Conservation (phyloP, 2,797 vertebrate genomes). For the Siniperca scherzeri region DNA sequence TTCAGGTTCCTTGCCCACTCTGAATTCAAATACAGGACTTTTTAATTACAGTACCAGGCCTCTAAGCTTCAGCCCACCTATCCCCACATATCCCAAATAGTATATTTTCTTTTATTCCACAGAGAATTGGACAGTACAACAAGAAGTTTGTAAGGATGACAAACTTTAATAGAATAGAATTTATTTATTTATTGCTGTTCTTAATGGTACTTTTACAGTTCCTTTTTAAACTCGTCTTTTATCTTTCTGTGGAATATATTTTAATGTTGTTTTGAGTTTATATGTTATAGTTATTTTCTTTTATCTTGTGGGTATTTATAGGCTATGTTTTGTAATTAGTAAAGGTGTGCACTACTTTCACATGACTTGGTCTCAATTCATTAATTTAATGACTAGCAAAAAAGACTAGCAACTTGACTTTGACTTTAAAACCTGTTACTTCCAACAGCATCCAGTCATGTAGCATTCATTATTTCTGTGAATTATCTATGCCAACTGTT, state of each 20-base stretch:
- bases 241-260: not conserved
- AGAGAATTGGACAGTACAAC: not conserved
- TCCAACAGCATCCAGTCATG: too few species aligned
- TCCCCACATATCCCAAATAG: not conserved
- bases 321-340: not conserved
- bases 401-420: too few species aligned
- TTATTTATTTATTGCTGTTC: not conserved
- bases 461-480: too few species aligned
- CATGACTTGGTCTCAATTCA: not conserved
- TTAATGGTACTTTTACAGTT: not conserved
- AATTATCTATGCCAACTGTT: too few species aligned
- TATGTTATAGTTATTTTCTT: not conserved
- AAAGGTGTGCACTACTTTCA: not conserved
- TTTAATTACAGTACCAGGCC: too few species aligned
- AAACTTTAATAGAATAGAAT: too few species aligned
- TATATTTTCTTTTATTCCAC: not conserved
- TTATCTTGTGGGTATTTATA: not conserved
- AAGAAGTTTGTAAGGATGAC: not conserved
- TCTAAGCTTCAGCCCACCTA: not conserved
- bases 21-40: too few species aligned
- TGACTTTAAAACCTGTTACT: too few species aligned
- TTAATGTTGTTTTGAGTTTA: not conserved
- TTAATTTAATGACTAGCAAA: too few species aligned
- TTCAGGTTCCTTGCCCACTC: not conserved
- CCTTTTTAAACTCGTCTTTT: not conserved